phyloP scores from a whole-genome alignment of 2,888 invertebrate species.

The Tipula vernalis region DNA sequence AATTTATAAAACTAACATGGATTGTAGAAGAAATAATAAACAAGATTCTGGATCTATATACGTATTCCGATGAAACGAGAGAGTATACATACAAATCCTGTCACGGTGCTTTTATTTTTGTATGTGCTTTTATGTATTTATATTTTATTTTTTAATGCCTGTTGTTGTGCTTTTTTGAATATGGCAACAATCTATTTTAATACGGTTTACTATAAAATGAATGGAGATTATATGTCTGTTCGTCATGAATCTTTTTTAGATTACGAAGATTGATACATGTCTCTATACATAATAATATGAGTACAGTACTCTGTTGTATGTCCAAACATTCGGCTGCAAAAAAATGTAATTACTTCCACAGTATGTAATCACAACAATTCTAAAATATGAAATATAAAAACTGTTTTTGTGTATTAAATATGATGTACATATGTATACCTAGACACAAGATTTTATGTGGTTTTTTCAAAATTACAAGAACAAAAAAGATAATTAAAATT shows the following conservation, averaged over 20 bases:
- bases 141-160: too few species aligned
- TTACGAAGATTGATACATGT: neutral
- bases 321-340: neutral
- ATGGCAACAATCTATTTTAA: neutral
- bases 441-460: neutral
- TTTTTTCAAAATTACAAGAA: neutral
- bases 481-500: neutral
- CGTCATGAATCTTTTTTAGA: neutral
- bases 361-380: neutral
- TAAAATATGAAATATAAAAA: neutral
- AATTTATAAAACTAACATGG: neutral
- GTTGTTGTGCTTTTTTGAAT: neutral
- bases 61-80: neutral
- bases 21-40: too few species aligned
- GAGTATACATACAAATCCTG: neutral
- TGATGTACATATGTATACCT: neutral
- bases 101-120: neutral
- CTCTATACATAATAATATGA: neutral
- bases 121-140: neutral
- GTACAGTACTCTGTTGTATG: neutral
- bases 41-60: neutral
- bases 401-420: neutral
- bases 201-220: neutral
- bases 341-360: neutral
- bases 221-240: neutral